Evolutionary conservation across 2,113 vertebrate genomes (phyloP).

Genomic region (Otolemur garnettii): DNA sequence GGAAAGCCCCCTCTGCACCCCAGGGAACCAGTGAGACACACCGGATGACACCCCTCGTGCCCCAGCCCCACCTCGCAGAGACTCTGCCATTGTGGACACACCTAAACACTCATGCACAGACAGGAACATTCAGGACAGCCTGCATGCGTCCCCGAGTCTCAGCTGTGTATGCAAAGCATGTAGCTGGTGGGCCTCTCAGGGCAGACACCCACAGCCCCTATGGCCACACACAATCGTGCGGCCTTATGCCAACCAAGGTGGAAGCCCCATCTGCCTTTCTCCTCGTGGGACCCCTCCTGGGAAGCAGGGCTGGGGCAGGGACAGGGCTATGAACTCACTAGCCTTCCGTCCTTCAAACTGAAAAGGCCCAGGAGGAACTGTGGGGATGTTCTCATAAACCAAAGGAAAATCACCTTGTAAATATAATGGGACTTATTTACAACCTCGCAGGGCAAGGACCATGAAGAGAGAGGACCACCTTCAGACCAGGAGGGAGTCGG

Average conservation of each 20-base stretch:
- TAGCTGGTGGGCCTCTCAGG: no score
- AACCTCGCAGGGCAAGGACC: neutral
- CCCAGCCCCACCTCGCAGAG: neutral
- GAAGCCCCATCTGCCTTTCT: neutral
- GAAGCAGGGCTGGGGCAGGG: no score
- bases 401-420: neutral
- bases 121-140: no score
- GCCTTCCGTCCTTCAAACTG: neutral
- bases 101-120: neutral
- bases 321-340: no score
- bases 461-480: neutral
- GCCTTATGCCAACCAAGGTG: accelerated
- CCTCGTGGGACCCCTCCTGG: neutral
- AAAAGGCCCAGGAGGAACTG: neutral
- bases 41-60: no score
- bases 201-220: no score
- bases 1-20: neutral
- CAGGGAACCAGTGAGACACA: accelerated
- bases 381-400: neutral
- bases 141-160: neutral
- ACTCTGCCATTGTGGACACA: no score
- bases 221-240: no score
- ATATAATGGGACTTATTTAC: neutral
- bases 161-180: neutral
- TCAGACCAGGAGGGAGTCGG: neutral